Conservation (phyloP, 1,140 invertebrate genomes). For the Achroia grisella region DNA sequence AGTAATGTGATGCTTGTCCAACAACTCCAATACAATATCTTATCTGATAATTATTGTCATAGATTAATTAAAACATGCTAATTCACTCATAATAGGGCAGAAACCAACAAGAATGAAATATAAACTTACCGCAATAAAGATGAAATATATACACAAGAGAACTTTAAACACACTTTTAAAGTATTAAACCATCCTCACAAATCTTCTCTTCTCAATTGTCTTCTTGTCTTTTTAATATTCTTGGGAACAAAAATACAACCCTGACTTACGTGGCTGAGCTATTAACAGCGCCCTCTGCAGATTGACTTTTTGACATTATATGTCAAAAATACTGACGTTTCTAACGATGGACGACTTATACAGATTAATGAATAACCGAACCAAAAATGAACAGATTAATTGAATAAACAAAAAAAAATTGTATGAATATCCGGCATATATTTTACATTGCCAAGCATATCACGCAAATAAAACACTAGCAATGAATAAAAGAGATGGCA, state of each 20-base stretch:
- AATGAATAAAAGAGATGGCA: too few relatives aligned
- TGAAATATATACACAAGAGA: constrained; percentile 38
- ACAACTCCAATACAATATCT: neutral
- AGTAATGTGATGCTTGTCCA: too few relatives aligned
- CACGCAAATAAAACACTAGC: too few relatives aligned
- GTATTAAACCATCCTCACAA: constrained; percentile 62
- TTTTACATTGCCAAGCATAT: too few relatives aligned
- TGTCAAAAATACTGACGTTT: constrained; percentile 28
- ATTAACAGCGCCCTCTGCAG: constrained; percentile 63
- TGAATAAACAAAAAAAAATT: too few relatives aligned
- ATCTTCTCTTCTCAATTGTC: constrained; percentile 63
- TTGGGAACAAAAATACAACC: constrained; percentile 65
- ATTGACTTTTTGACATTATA: constrained; percentile 59
- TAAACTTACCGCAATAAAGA: constrained; percentile 44
- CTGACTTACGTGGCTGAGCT: constrained; percentile 72
- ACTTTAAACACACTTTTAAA: constrained; percentile 36
- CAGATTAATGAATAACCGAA: too few relatives aligned
- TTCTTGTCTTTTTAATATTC: constrained; percentile 50
- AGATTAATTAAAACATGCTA: constrained; percentile 55
- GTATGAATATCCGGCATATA: too few relatives aligned
- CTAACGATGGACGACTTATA: constrained; percentile 1
- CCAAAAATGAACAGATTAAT: too few relatives aligned
- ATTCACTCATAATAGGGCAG: constrained; percentile 60
- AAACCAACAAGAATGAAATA: constrained; percentile 28
- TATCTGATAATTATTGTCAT: constrained; percentile 40